Conservation (phyloP, 2,888 invertebrate species). For the Epinotia bilunana region DNA sequence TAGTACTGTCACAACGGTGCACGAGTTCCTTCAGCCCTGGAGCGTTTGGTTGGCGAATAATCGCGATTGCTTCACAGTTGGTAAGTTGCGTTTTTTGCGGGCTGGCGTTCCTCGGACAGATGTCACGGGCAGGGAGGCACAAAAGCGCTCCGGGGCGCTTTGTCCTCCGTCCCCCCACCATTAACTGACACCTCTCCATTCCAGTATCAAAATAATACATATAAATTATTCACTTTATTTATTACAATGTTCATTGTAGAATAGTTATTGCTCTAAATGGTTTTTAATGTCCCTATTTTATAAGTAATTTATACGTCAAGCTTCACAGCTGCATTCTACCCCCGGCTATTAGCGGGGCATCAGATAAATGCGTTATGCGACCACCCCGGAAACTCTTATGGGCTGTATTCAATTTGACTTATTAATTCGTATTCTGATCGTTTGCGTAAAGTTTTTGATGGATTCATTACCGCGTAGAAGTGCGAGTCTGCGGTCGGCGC, state of each 20-base stretch:
- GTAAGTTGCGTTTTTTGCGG: conserved; percentile 81
- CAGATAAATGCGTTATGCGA: conserved; percentile 68
- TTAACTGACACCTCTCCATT: conserved; percentile 79
- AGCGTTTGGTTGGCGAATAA: conserved; percentile 73
- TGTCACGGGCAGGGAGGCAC: conserved; percentile 81
- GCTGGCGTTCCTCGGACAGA: conserved; percentile 83
- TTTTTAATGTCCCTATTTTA: conserved; percentile 82
- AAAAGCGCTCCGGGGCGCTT: conserved; percentile 81
- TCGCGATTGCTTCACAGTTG: conserved; percentile 72
- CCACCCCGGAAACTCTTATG: conserved; percentile 68
- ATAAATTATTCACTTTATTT: conserved; percentile 79
- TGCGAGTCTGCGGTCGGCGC: conserved; percentile 45
- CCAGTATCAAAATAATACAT: conserved; percentile 77
- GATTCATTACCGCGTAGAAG: conserved; percentile 31
- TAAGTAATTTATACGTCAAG: conserved; percentile 74
- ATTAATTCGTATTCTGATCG: conserved; percentile 54
- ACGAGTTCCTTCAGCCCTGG: conserved; percentile 58
- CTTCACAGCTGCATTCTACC: conserved; percentile 77
- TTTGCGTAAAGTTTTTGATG: conserved; percentile 49
- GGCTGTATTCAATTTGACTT: conserved; percentile 54
- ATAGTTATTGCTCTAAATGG: conserved; percentile 82
- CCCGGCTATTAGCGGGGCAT: conserved; percentile 78
- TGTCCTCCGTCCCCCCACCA: conserved; percentile 76
- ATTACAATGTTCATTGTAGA: conserved; percentile 70
- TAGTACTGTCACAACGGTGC: conserved; percentile 46